Conservation (phyloP, 2,888 invertebrate species). For the Phalera bucephala region DNA sequence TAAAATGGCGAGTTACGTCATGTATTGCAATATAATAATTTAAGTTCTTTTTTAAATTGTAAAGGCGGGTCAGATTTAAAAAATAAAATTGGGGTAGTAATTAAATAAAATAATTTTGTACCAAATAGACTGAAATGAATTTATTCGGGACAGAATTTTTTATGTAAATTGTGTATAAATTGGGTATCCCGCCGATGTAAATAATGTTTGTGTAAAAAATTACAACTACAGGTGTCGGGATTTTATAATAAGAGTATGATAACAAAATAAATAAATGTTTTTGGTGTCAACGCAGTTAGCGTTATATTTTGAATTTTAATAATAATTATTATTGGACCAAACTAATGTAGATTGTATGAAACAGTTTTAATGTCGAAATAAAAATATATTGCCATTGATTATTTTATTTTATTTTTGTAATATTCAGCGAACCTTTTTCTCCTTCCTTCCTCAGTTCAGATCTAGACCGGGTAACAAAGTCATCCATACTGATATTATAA, state of each 20-base stretch:
- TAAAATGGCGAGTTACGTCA: slow-evolving; percentile 50
- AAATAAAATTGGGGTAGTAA: slow-evolving; percentile 26
- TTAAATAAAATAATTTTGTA: slow-evolving; percentile 66
- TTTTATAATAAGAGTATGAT: slow-evolving; percentile 22
- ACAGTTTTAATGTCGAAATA: slow-evolving; percentile 41
- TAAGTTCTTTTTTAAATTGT: slow-evolving; percentile 4
- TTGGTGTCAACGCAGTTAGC: slow-evolving; percentile 62
- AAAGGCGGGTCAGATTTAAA: slow-evolving; percentile 26
- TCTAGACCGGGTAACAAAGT: no score
- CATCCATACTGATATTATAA: no score
- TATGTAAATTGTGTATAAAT: slow-evolving; percentile 41
- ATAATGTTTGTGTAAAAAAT: slow-evolving; percentile 40
- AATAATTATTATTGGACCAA: slow-evolving; percentile 63
- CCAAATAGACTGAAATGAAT: slow-evolving; percentile 71
- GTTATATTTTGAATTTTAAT: slow-evolving; percentile 41
- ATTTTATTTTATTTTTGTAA: slow-evolving; percentile 33
- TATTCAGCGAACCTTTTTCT: neutral
- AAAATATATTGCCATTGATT: slow-evolving; percentile 64
- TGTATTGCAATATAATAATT: slow-evolving; percentile 26
- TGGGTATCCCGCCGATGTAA: slow-evolving; percentile 60
- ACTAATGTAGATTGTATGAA: slow-evolving; percentile 71
- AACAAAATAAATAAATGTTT: slow-evolving; percentile 23
- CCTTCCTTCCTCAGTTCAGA: no score
- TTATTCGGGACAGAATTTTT: slow-evolving; percentile 78
- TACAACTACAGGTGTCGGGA: slow-evolving; percentile 62